Percentiles rank a stretch among this genome's conserved stretches.
Evolutionary conservation across 2,113 vertebrate species (phyloP).

Genomic region (Sinocyclocheilus rhinocerous): DNA sequence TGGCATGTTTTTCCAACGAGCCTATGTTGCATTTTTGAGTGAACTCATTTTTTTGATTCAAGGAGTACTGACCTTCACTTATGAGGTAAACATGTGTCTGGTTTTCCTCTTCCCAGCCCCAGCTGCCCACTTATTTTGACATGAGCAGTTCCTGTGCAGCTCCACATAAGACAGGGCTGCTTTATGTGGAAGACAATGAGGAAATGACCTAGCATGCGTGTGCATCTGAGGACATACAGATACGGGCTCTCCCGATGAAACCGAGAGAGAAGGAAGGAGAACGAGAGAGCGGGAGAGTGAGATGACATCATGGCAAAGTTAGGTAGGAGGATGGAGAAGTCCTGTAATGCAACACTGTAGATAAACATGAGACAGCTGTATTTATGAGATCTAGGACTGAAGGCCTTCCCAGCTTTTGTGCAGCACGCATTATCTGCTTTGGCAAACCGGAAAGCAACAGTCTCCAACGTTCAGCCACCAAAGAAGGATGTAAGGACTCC

Average conservation of each 20-base stretch:
- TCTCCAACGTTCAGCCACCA: slow-evolving; percentile 54
- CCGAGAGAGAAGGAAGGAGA: slow-evolving; percentile 44
- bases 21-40: not conserved
- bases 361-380: slow-evolving; percentile 79
- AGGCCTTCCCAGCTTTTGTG: slow-evolving; percentile 67
- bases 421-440: slow-evolving; percentile 73
- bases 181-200: slow-evolving; percentile 73
- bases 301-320: slow-evolving; percentile 76
- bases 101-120: slow-evolving; percentile 58
- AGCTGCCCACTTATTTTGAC: slow-evolving; percentile 69
- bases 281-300: not conserved
- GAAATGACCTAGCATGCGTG: slow-evolving; percentile 61
- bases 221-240: slow-evolving; percentile 64
- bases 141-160: slow-evolving; percentile 69
- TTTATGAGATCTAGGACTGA: slow-evolving; percentile 73
- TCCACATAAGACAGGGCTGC: slow-evolving; percentile 62
- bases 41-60: not conserved
- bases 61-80: slow-evolving; percentile 47
- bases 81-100: slow-evolving; percentile 60
- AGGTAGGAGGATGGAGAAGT: slow-evolving; percentile 64
- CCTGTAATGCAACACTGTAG: slow-evolving; percentile 72
- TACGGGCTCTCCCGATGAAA: slow-evolving; percentile 70
- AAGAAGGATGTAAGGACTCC: slow-evolving; percentile 13
- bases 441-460: slow-evolving; percentile 50
- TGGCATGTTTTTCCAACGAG: not conserved